A percentile compares a stretch with the other conserved stretches of the same genome.
These are phyloP conservation scores for Eristalinus aeneus DNA, from an alignment of 2,888 invertebrate genomes.

Conservation along the genomic window DNA sequence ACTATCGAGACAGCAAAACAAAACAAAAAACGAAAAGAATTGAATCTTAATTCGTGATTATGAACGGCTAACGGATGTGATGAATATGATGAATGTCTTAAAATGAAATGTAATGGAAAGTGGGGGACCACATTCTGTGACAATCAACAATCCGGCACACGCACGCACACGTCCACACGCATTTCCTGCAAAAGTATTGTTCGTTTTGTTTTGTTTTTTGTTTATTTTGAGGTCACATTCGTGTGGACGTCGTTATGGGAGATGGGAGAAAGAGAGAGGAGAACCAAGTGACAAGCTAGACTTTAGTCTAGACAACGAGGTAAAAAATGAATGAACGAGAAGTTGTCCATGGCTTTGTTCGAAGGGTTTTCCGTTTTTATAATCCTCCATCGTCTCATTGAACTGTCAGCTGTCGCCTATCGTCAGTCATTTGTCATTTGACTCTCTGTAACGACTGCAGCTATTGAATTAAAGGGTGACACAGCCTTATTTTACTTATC, in stretches of 20 bases:
- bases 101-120: conserved; percentile 4
- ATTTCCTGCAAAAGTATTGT: background rate
- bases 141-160: conserved; percentile 18
- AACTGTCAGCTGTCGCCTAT: conserved; percentile 8
- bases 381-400: background rate
- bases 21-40: background rate
- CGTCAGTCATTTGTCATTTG: conserved; percentile 34
- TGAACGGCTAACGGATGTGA: conserved; percentile 52
- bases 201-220: no score
- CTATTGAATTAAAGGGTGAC: background rate
- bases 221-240: conserved; percentile 55
- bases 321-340: background rate
- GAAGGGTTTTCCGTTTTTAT: background rate
- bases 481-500: background rate
- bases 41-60: conserved; percentile 17
- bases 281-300: conserved; percentile 46
- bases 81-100: conserved; percentile 52
- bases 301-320: conserved; percentile 61
- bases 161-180: conserved; percentile 5
- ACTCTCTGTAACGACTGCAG: background rate
- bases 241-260: conserved; percentile 12
- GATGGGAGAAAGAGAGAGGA: conserved; percentile 16
- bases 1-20: background rate
- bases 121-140: background rate
- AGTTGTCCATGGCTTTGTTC: conserved; percentile 2